These are phyloP conservation scores for Cotesia vestalis DNA, from an alignment of 1,140 invertebrate genomes.

Conservation along the genomic window DNA sequence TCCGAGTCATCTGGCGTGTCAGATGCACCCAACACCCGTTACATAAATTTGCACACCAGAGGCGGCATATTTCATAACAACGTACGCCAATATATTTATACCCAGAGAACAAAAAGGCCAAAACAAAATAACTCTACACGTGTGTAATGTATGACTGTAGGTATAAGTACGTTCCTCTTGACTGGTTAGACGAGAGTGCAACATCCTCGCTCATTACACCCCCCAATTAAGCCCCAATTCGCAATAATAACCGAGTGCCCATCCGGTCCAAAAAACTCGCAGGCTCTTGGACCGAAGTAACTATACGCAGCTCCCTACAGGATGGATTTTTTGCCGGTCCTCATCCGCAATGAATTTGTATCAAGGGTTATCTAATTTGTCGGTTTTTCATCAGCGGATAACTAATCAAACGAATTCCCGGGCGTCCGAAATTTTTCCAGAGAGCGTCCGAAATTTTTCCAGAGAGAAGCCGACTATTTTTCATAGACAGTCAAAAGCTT, in stretches of 20 bases:
- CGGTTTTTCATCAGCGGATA: conserved; percentile 41
- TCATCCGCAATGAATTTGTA: conserved; percentile 28
- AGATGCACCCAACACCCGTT: conserved; percentile 49
- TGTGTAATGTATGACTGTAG: conserved; percentile 8
- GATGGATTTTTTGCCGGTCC: no score
- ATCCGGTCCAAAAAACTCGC: conserved; percentile 54
- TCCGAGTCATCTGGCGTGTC: conserved; percentile 39
- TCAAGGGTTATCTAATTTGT: not conserved
- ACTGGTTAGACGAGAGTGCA: conserved; percentile 45
- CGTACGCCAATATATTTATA: conserved; percentile 9
- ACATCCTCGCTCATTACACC: conserved; percentile 57
- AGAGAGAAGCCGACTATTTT: conserved; percentile 18
- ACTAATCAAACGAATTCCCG: conserved; percentile 57
- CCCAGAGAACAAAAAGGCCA: no score
- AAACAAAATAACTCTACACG: not conserved
- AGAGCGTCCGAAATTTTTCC: conserved; percentile 48
- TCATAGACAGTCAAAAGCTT: not conserved
- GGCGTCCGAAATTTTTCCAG: conserved; percentile 49
- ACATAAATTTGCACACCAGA: conserved; percentile 41
- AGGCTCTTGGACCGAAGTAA: conserved; percentile 32
- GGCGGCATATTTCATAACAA: conserved; percentile 33
- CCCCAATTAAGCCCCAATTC: conserved; percentile 65
- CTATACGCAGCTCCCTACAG: not conserved
- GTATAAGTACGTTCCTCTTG: not conserved
- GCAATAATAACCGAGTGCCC: conserved; percentile 61